These are phyloP conservation scores for Prunella strophiata DNA, from an alignment of 2,797 vertebrate genomes.

Conservation along the genomic window DNA sequence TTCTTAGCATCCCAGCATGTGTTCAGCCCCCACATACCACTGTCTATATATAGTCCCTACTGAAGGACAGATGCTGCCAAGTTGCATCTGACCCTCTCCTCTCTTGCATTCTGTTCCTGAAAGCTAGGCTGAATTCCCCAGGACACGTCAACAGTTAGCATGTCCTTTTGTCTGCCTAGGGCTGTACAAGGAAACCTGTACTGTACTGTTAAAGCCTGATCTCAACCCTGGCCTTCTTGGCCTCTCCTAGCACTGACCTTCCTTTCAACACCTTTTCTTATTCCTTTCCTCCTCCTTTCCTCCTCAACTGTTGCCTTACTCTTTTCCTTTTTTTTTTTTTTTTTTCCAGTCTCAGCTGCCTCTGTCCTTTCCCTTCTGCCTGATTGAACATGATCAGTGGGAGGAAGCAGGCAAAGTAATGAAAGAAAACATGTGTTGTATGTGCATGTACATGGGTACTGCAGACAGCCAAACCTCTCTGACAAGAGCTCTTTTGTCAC, in stretches of 20 bases:
- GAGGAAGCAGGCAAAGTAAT: background rate
- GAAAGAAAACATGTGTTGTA: background rate
- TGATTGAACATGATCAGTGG: background rate
- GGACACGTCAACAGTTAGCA: background rate
- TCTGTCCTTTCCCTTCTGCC: background rate
- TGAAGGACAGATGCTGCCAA: slow-evolving; percentile 57
- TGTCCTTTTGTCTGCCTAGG: slow-evolving; percentile 14
- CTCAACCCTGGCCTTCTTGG: background rate
- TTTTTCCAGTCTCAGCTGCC: background rate
- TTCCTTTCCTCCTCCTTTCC: background rate
- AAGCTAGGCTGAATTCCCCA: background rate
- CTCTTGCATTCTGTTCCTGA: slow-evolving; percentile 49
- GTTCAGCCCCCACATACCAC: slow-evolving; percentile 34
- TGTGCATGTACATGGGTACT: background rate
- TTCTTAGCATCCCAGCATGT: slow-evolving; percentile 35
- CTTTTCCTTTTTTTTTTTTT: background rate
- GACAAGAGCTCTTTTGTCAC: background rate
- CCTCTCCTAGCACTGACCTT: background rate
- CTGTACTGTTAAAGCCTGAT: background rate
- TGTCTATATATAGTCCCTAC: slow-evolving; percentile 45
- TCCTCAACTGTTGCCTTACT: background rate
- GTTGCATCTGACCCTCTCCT: slow-evolving; percentile 16
- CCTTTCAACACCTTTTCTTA: background rate
- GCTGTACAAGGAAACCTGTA: background rate
- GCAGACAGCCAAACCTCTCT: background rate